A percentile compares a stretch with the other conserved stretches of the same genome.
Evolutionary conservation across 2,888 invertebrate species (phyloP).

Genomic region (Ichneumoninae sp.): DNA sequence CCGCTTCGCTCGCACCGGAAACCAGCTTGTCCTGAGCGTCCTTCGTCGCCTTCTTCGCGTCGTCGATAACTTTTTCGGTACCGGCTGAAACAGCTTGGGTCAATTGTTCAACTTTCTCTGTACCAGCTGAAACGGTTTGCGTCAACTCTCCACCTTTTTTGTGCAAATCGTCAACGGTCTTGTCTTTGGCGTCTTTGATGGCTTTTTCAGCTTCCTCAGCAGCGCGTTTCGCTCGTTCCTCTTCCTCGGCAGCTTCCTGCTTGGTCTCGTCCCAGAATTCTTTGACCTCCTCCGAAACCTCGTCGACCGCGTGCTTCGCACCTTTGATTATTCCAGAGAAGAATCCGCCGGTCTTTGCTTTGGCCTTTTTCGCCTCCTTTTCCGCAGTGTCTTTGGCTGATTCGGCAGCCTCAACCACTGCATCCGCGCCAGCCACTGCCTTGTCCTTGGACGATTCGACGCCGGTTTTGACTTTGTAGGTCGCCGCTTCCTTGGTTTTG

Average conservation of each 20-base stretch:
- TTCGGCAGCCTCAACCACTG: background rate
- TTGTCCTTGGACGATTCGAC: conserved; percentile 59
- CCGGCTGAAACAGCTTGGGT: conserved; percentile 24
- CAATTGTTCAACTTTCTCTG: conserved; percentile 66
- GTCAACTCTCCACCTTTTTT: conserved; percentile 24
- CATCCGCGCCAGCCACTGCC: conserved; percentile 45
- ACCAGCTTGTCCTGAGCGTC: conserved; percentile 56
- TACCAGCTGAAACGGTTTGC: conserved; percentile 24
- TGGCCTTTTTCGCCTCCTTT: background rate
- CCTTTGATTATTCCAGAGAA: conserved; percentile 69
- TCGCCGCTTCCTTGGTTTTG: conserved; percentile 78
- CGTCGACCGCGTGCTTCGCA: conserved; percentile 69
- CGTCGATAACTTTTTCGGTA: conserved; percentile 79
- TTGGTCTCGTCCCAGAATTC: conserved; percentile 76
- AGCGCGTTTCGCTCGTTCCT: conserved; percentile 68
- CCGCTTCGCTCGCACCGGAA: conserved; percentile 33
- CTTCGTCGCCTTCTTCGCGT: conserved; percentile 75
- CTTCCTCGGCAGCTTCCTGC: conserved; percentile 70
- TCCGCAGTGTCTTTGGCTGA: conserved; percentile 55
- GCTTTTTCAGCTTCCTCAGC: conserved; percentile 60
- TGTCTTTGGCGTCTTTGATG: conserved; percentile 62
- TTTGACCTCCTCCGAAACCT: conserved; percentile 69
- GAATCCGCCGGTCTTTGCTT: conserved; percentile 58
- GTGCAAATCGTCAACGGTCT: conserved; percentile 39
- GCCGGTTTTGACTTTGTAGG: conserved; percentile 68